Base-by-base conservation (phyloP, 23 tunicate species). In the Ascidia mentula region DNA sequence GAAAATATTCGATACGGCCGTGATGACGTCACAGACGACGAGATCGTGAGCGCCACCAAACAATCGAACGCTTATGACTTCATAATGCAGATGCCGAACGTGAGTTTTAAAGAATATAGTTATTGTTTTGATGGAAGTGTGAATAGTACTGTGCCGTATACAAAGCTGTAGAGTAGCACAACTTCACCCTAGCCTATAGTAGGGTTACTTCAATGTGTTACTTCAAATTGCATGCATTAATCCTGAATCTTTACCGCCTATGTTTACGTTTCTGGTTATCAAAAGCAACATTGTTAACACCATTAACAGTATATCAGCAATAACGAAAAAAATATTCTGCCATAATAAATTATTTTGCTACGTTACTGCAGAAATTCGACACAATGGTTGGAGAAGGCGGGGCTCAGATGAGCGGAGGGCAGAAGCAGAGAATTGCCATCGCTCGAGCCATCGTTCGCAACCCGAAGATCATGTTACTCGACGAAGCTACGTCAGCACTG, bases 361-460 rank as follows among this genome's bases (percentile, higher is more conserved):
- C 7, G 7, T 53, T 60, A 31, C 18, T 59, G 24, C 60, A 93
- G 98, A 93, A 93, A 93, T 88, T 93, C 72, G 97, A 95, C n/a
- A 95, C 99, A 8, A 75, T 89, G 83, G 99, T 95, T 18, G 99
- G 99, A 39, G 99, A 95, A 76, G 99, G 99, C 6, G 99, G 99
- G 1, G 99, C 96, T 12, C 95, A 90, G 69, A 90, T 95, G 92
- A 85, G 92, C 40, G 99, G 99, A 20, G 99, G 99, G 33, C 99
- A 95, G 77, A 95, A 95, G 61, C 99, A 95, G 59, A 69, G 99
- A 37, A 95, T 95, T 35, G 99, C 99, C 12, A 95, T 95, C 45
- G 99, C 99, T 69, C 89, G 99, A 17, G 99, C 99, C 6, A 90
- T 95, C 34, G 96, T 95, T 0, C 87, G 99, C 18, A 85, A 95